Evolutionary conservation across 1,140 invertebrate genomes (phyloP), one percentile per base, ranked within the genome.

Genomic region (Megathymus violae): DNA sequence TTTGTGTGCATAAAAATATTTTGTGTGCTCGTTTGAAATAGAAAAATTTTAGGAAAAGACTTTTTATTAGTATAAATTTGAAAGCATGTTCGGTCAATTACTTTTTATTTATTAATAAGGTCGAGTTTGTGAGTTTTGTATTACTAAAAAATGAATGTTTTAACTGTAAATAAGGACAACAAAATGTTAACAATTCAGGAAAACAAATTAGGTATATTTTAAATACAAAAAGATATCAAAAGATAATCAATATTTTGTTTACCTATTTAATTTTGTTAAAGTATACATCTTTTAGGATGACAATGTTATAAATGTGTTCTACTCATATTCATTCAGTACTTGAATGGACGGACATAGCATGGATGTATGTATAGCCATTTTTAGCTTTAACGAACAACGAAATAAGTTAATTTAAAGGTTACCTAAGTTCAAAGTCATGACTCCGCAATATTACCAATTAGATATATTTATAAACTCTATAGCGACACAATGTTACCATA

Each of bases 331-430:
- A 50, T 50, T 50, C 34, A 36, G 34, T 36, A 36, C 11, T 36
- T 11, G 34, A 51, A 51, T 17, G 48, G 27, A 48, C 11, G 11
- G 27, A 50, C 27, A 36, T 36, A n/a, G 34, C 34, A 11, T 36
- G 34, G 4, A 11, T 36, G 47, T 34, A 51, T 69, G 64, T 69
- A 71, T 60, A 62, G 74, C 71, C 74, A 76, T 76, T 51, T 69
- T 73, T 74, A 82, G 79, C 74, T 82, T 84, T 84, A 84, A 84
- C 72, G 52, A 38, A 67, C 46, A 72, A 69, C 40, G 11, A 64
- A 51, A 64, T 10, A 41, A 54, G 31, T 50, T 19, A 46, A 59
- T 58, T 52, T 14, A 64, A 68, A 68, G 61, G 34, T 50, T 56
- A 48, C 31, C 31, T 50, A 50, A 50, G 46, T 25, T 50, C 11